Conservation (phyloP, 2,888 invertebrate species). For the Sminthurides aquaticus region DNA sequence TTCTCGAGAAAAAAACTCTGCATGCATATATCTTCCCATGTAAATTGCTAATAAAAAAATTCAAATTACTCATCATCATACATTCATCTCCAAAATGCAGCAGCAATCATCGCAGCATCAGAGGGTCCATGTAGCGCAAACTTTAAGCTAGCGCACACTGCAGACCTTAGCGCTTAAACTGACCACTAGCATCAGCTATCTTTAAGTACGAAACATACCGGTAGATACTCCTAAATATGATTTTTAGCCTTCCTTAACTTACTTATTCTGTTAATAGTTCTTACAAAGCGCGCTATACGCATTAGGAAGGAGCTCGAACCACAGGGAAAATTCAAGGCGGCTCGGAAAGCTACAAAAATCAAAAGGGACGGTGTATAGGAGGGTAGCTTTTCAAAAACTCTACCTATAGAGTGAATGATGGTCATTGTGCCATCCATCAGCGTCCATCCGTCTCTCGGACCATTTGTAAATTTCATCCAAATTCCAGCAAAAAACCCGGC, state of each 20-base stretch:
- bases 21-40: not conserved
- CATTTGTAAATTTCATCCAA: slow-evolving; percentile 36
- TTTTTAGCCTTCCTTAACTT: not conserved
- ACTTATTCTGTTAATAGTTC: no score
- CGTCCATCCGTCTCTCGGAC: slow-evolving; percentile 29
- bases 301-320: no score
- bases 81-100: no score
- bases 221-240: no score
- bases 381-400: not conserved
- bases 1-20: not conserved
- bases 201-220: no score
- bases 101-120: no score
- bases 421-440: slow-evolving; percentile 35
- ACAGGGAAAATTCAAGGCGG: not conserved
- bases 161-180: no score
- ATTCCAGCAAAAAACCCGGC: slow-evolving; percentile 17
- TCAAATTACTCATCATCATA: not conserved
- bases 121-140: no score
- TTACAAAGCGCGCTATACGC: no score
- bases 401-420: slow-evolving; percentile 25
- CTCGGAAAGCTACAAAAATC: not conserved
- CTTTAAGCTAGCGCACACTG: no score
- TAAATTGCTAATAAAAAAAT: not conserved
- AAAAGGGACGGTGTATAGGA: not conserved
- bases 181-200: no score